Conservation (phyloP, 2,888 invertebrate species). For the Drosophila cracens region DNA sequence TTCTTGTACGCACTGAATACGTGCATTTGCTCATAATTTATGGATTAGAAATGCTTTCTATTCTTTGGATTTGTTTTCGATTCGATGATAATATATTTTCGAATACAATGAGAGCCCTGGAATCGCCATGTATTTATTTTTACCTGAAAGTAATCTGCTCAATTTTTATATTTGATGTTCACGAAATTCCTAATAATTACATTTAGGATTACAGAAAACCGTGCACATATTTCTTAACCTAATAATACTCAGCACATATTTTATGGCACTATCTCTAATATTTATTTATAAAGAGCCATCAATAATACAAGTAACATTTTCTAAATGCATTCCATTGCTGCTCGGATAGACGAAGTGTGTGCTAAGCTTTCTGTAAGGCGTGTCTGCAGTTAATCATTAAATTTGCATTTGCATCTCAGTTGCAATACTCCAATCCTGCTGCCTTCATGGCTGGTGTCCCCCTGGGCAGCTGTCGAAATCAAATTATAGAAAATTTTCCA, state of each 20-base stretch:
- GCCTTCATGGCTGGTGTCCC: background rate
- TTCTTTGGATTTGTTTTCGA: background rate
- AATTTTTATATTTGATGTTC: background rate
- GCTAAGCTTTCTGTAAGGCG: background rate
- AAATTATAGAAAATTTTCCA: conserved; percentile 80
- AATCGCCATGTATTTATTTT: background rate
- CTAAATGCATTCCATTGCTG: background rate
- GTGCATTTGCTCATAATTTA: conserved; percentile 9
- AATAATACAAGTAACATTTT: background rate
- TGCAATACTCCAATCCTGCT: background rate
- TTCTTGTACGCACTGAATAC: background rate
- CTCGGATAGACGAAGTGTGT: background rate
- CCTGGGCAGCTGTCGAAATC: conserved; percentile 59
- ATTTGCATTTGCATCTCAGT: conserved; percentile 6
- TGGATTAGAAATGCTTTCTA: background rate
- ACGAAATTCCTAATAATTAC: background rate
- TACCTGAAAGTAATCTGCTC: background rate
- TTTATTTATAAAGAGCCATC: background rate
- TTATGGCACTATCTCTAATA: background rate
- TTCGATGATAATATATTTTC: background rate
- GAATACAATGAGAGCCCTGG: too few species aligned
- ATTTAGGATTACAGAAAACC: background rate
- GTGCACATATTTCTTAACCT: background rate
- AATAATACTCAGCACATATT: background rate
- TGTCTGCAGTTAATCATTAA: conserved; percentile 8